These are phyloP conservation scores for Ailuropoda melanoleuca DNA, from an alignment of 2,113 vertebrate species.

Conservation along the genomic window DNA sequence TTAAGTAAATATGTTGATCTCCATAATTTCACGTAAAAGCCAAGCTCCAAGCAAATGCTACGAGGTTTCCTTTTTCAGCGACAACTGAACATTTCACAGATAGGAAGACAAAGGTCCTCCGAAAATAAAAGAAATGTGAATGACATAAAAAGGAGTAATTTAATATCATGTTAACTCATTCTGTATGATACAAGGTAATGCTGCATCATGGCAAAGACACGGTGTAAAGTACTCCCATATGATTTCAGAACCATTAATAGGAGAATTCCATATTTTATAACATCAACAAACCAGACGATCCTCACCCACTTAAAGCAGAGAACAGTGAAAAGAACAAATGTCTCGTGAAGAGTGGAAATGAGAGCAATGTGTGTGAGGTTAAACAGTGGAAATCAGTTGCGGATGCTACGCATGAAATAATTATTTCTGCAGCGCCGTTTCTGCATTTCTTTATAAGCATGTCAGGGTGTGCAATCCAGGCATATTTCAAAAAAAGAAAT, in stretches of 20 bases:
- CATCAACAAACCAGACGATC: conserved; percentile 86
- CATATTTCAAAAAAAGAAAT: conserved; percentile 70
- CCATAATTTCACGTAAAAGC: conserved; percentile 64
- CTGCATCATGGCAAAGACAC: conserved; percentile 82
- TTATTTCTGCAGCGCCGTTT: conserved; percentile 78
- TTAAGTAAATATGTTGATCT: conserved; percentile 43
- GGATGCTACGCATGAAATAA: conserved; percentile 77
- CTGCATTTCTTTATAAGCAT: conserved; percentile 78
- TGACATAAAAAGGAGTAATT: conserved; percentile 85
- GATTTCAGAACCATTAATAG: conserved; percentile 83
- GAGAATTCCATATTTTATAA: conserved; percentile 86
- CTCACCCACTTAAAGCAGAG: conserved; percentile 76
- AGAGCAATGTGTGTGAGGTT: conserved; percentile 86
- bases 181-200: conserved; percentile 82
- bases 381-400: conserved; percentile 81
- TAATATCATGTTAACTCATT: conserved; percentile 87
- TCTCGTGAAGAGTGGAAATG: conserved; percentile 85
- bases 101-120: conserved; percentile 76
- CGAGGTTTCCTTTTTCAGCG: conserved; percentile 37
- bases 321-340: conserved; percentile 85
- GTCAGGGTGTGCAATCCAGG: conserved; percentile 68
- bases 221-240: conserved; percentile 87
- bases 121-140: conserved; percentile 72
- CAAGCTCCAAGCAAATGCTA: conserved; percentile 50
- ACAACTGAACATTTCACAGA: conserved; percentile 74